Evolutionary conservation across 2,113 vertebrate genomes (phyloP), one percentile per base, ranked within the genome.

Genomic region (Toxotes jaculatrix): DNA sequence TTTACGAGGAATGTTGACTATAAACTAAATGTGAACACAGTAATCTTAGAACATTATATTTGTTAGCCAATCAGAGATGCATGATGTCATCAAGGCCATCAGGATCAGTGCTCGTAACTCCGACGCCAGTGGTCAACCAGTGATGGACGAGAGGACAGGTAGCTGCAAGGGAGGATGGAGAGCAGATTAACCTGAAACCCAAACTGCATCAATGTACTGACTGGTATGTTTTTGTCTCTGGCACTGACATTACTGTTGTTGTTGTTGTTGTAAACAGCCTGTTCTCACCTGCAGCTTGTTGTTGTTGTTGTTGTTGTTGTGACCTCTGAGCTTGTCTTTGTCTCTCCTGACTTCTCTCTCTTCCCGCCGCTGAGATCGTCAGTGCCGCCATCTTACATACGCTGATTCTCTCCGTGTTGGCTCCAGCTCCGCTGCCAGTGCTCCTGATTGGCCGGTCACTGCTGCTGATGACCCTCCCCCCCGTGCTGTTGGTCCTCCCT

Each of bases 341-440:
- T 65, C 7, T 74, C 23, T 89, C 86, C 51, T 77, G 59, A 53
- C 77, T 82, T 38, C 55, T 80, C 74, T 82, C 84, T 57, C 73
- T 85, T 19, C 80, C 82, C 0, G 87, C 90, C 5, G 87, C 88
- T 47, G 91, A 83, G 23, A 88, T 91, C 0, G 68, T 49, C 77
- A 92, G 74, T 0, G 91, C 91, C 0, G 89, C 89, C 89, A 89
- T 91, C 78, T 92, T 92, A 31, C 91, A 92, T 13, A 92, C 86
- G 1, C 89, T 92, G 74, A 92, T 88, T 27, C 87, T 77, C n/a
- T 89, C 85, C 74, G 70, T 88, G 47, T n/a, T 74, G 79, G 53
- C 34, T 19, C 82, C 64, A 0, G 45, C 12, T n/a, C 86, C 67
- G 9, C 91, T 88, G 36, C 87, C 86, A 0, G 61, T 74, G 67